phyloP scores from a whole-genome alignment of 2,113 vertebrate genomes.

The Plecotus auritus region DNA sequence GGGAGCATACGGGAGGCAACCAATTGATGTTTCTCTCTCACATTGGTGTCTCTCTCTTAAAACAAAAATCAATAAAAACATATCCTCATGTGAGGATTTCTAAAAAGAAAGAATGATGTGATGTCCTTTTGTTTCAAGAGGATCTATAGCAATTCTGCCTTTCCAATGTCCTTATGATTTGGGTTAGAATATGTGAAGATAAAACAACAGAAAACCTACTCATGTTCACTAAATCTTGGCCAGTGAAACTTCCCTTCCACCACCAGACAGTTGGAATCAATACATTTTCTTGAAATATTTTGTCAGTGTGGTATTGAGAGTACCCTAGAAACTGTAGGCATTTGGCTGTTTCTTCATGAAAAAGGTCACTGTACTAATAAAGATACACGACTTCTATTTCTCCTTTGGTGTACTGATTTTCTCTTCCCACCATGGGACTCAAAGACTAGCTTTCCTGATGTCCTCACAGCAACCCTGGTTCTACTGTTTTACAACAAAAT shows the following conservation, averaged over 20 bases:
- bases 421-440: not conserved
- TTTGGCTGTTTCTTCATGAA: not conserved
- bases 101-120: not conserved
- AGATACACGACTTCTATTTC: not conserved
- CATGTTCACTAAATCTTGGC: not conserved
- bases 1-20: not conserved
- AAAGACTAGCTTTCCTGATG: not conserved
- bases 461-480: not conserved
- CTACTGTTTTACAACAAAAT: not conserved
- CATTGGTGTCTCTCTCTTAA: not conserved
- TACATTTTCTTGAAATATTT: not conserved
- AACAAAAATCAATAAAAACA: not conserved
- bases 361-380: not conserved
- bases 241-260: not conserved
- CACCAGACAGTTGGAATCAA: not conserved
- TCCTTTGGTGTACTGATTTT: not conserved
- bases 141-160: not conserved
- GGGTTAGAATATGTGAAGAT: not conserved
- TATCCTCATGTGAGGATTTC: not conserved
- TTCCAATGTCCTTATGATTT: not conserved
- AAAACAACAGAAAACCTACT: not conserved
- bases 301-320: not conserved
- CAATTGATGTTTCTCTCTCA: not conserved
- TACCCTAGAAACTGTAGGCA: not conserved
- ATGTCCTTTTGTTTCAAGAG: not conserved